These are phyloP conservation scores for Hoplias malabaricus DNA, from an alignment of 2,113 vertebrate species.

Conservation along the genomic window DNA sequence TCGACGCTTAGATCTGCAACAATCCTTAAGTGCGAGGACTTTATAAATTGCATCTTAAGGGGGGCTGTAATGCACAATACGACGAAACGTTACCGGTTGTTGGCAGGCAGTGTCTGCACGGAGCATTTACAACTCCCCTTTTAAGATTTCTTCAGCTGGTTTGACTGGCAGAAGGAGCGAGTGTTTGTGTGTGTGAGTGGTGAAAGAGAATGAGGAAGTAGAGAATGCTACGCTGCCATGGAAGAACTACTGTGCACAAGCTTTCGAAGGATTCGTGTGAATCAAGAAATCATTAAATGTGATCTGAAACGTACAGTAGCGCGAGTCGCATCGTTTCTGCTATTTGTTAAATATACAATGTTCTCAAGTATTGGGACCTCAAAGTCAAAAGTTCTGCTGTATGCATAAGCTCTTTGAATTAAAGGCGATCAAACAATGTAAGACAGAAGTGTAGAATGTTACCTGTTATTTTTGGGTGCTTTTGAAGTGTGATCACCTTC, in stretches of 20 bases:
- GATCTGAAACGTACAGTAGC: slow-evolving; percentile 64
- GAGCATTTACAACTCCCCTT: slow-evolving; percentile 48
- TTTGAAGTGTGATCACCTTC: too few species aligned
- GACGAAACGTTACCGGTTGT: slow-evolving; percentile 28
- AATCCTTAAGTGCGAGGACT: slow-evolving; percentile 60
- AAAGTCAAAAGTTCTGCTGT: background rate
- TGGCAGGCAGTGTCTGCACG: slow-evolving; percentile 49
- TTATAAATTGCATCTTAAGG: slow-evolving; percentile 58
- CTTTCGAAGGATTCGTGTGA: slow-evolving; percentile 67
- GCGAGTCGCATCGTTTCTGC: slow-evolving; percentile 21
- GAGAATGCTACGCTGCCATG: slow-evolving; percentile 41
- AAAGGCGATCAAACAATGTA: background rate
- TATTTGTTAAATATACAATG: background rate
- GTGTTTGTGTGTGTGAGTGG: slow-evolving; percentile 16
- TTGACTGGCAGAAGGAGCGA: slow-evolving; percentile 51
- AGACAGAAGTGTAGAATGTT: background rate
- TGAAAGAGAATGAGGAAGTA: slow-evolving; percentile 44
- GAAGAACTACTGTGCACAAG: slow-evolving; percentile 65
- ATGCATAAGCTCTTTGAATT: background rate
- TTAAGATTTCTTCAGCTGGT: slow-evolving; percentile 60
- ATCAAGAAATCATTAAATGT: slow-evolving; percentile 78
- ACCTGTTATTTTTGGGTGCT: background rate
- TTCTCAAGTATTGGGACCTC: background rate
- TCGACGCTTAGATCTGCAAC: slow-evolving; percentile 48
- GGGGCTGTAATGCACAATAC: slow-evolving; percentile 49